Conservation (phyloP, 2,113 vertebrate genomes). For the Turnix velox region DNA sequence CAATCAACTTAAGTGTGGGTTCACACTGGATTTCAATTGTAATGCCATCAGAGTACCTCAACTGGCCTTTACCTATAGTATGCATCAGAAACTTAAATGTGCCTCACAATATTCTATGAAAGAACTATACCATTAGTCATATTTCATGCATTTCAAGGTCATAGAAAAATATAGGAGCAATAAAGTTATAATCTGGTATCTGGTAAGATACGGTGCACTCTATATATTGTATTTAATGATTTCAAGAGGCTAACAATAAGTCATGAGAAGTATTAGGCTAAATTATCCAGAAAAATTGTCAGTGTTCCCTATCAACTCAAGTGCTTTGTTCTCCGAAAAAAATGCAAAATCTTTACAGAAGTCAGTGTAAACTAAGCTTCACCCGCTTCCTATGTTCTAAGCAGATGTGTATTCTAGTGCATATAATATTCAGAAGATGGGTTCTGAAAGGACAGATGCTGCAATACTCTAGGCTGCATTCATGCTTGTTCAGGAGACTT, state of each 20-base stretch:
- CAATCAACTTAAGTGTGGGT: constrained; percentile 10
- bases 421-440: not conserved
- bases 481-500: not conserved
- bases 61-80: not conserved
- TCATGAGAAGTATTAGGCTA: not conserved
- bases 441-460: not conserved
- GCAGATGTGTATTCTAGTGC: not conserved
- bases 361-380: not conserved
- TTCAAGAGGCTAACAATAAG: not conserved
- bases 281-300: constrained; percentile 15
- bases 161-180: constrained; percentile 3
- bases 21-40: not conserved
- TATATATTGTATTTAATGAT: not conserved
- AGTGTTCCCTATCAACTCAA: not conserved
- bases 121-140: not conserved
- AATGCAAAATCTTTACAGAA: not conserved
- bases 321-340: not conserved
- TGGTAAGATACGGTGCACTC: not conserved
- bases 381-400: not conserved
- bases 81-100: not conserved
- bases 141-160: constrained; percentile 12
- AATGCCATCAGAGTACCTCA: not conserved
- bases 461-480: not conserved
- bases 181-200: constrained; percentile 16
- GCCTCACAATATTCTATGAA: not conserved